These are phyloP conservation scores for Dromiciops gliroides DNA, from an alignment of 2,113 vertebrate genomes.

Conservation along the genomic window DNA sequence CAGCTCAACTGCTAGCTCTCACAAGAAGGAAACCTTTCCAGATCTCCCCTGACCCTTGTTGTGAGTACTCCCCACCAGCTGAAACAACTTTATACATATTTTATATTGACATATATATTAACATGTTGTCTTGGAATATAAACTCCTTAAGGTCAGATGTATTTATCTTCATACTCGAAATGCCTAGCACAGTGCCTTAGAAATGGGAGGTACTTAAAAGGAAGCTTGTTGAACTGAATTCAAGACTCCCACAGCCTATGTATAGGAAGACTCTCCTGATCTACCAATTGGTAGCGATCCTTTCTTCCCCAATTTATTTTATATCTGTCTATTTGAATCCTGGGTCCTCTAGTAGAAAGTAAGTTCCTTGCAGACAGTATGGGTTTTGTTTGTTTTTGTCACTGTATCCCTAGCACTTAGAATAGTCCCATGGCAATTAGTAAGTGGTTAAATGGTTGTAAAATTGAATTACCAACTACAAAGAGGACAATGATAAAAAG, in stretches of 20 bases:
- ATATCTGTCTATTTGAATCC: not conserved
- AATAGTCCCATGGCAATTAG: not conserved
- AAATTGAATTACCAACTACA: not conserved
- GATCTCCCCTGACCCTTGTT: not conserved
- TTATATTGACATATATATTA: not conserved
- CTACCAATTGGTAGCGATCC: not conserved
- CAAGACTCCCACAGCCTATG: not conserved
- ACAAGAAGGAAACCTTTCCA: not conserved
- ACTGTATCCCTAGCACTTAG: not conserved
- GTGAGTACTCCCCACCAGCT: not conserved
- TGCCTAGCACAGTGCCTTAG: not conserved
- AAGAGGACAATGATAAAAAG: not conserved
- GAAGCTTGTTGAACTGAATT: not conserved
- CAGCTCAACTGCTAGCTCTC: constrained; percentile 39
- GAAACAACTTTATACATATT: not conserved
- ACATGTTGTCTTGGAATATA: not conserved
- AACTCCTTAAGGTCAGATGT: not conserved
- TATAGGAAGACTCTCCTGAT: not conserved
- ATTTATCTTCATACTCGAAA: not conserved
- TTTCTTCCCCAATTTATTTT: not conserved
- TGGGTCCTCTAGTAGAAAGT: not conserved
- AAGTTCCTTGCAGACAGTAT: not conserved
- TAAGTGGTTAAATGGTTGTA: not conserved
- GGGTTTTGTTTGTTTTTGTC: not conserved
- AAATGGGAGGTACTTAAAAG: not conserved